Evolutionary conservation across 2,797 vertebrate genomes (phyloP).

Genomic region (Falco peregrinus): DNA sequence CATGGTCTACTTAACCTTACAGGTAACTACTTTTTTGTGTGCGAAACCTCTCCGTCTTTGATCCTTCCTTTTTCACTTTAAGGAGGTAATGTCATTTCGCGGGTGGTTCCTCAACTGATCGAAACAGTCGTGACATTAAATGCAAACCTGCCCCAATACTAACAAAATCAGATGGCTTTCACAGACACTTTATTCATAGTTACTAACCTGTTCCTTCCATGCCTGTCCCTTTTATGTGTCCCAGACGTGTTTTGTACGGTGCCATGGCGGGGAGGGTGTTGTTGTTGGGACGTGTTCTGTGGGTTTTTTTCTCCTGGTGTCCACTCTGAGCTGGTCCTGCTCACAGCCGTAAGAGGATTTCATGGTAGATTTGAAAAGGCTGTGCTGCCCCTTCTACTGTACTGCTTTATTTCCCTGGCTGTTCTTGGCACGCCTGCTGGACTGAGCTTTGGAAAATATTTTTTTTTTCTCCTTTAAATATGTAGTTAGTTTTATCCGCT

Average conservation of each 20-base stretch:
- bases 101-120: rapidly evolving
- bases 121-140: background rate
- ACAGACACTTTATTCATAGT: background rate
- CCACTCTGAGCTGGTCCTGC: background rate
- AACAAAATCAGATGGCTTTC: background rate
- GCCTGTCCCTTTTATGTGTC: background rate
- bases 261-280: background rate
- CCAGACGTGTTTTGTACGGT: rapidly evolving
- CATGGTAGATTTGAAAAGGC: background rate
- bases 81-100: rapidly evolving
- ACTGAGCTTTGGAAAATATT: background rate
- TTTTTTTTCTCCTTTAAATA: background rate
- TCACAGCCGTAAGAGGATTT: background rate
- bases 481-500: background rate
- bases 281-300: background rate
- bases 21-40: slow-evolving; percentile 24
- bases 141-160: background rate
- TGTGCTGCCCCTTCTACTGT: background rate
- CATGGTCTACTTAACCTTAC: slow-evolving; percentile 60
- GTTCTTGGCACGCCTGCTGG: slow-evolving; percentile 3
- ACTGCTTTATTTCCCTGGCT: background rate
- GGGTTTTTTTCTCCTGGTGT: background rate
- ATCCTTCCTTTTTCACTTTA: background rate
- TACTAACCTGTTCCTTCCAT: background rate
- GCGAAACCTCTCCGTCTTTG: background rate